Evolutionary conservation across 2,113 vertebrate genomes (phyloP).

Genomic region (Myotis davidii): DNA sequence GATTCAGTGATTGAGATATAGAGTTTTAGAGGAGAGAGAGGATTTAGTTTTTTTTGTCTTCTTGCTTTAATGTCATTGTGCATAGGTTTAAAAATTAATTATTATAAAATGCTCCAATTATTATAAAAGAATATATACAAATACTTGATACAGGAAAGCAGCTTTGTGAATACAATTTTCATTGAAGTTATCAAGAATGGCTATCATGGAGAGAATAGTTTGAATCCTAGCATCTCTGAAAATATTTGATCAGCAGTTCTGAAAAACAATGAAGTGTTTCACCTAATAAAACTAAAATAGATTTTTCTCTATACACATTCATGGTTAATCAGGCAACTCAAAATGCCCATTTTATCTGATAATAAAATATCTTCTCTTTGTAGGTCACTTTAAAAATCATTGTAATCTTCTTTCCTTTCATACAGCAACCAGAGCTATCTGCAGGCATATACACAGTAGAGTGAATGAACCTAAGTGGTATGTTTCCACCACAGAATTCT

Average conservation of each 20-base stretch:
- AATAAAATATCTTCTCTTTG: slow-evolving; percentile 24
- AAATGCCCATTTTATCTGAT: slow-evolving; percentile 13
- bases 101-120: not conserved
- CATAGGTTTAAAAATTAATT: not conserved
- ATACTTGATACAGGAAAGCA: not conserved
- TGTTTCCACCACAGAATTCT: not conserved
- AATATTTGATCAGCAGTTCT: slow-evolving; percentile 20
- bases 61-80: not conserved
- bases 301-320: not conserved
- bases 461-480: not conserved
- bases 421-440: not conserved
- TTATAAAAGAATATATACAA: not conserved
- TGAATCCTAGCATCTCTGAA: not conserved
- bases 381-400: not conserved
- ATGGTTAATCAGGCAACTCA: not conserved
- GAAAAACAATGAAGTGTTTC: not conserved
- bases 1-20: not conserved
- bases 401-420: not conserved
- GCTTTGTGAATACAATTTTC: not conserved
- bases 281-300: slow-evolving; percentile 13
- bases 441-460: not conserved
- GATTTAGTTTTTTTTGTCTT: not conserved
- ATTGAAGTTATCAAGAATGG: not conserved
- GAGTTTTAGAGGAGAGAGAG: slow-evolving; percentile 24
- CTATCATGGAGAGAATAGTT: not conserved